Conservation (phyloP, 1,140 invertebrate genomes). For the Sweltsa coloradensis region DNA sequence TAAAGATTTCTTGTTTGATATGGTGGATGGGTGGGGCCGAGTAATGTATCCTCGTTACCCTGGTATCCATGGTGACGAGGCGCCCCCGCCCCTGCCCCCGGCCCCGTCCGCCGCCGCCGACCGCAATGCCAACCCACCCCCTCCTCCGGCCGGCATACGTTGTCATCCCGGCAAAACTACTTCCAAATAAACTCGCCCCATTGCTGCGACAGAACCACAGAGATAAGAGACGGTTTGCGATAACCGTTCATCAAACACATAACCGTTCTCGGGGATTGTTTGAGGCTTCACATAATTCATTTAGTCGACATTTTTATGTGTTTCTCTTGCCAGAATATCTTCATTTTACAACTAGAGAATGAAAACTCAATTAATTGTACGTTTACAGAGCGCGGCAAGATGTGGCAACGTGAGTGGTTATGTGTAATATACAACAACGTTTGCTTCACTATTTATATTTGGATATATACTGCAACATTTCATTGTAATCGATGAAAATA, state of each 20-base stretch:
- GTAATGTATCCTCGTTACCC: not conserved
- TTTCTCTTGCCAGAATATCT: not conserved
- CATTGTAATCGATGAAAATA: too few species aligned
- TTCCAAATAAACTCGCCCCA: conserved; percentile 3
- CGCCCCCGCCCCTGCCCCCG: not conserved
- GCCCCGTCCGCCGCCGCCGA: too few species aligned
- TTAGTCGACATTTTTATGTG: not conserved
- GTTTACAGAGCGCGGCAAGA: not conserved
- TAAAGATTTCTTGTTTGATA: not conserved
- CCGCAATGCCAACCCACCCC: too few species aligned
- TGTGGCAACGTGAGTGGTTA: too few species aligned
- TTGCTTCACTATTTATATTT: too few species aligned
- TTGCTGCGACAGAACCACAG: not conserved
- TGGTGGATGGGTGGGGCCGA: not conserved
- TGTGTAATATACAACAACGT: too few species aligned
- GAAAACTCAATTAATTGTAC: not conserved
- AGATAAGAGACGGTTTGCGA: not conserved
- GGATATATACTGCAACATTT: too few species aligned
- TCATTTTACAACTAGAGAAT: not conserved
- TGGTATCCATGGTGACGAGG: not conserved
- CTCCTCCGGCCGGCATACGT: too few species aligned
- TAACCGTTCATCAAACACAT: not conserved
- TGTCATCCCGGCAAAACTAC: too few species aligned
- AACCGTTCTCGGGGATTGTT: not conserved
- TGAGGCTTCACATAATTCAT: not conserved